phyloP scores from a whole-genome alignment of 1,140 invertebrate species.

The Cydia amplana region DNA sequence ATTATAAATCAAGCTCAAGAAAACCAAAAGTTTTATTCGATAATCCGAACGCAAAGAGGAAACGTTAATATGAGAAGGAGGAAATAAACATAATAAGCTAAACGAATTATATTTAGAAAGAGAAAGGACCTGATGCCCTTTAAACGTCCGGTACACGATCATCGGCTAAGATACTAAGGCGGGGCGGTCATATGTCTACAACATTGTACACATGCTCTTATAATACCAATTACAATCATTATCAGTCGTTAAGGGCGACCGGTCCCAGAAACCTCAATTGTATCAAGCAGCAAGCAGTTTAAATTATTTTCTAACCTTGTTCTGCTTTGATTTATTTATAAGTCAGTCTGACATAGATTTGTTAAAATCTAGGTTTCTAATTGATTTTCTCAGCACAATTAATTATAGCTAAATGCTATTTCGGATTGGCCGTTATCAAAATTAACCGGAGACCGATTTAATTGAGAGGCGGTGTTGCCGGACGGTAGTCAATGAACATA shows the following conservation, averaged over 20 bases:
- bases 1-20: too few relatives aligned
- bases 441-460: neutral
- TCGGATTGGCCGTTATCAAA: neutral
- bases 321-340: slow-evolving; percentile 2
- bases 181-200: slow-evolving; percentile 2
- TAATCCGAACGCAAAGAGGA: neutral
- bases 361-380: neutral
- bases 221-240: slow-evolving; percentile 7
- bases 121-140: slow-evolving; percentile 10
- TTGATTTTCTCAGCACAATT: neutral
- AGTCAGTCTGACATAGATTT: neutral
- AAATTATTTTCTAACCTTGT: slow-evolving; percentile 26
- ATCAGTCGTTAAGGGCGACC: slow-evolving; percentile 41
- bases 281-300: neutral
- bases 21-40: too few relatives aligned
- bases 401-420: neutral
- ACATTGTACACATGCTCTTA: slow-evolving; percentile 7
- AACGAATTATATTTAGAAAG: neutral
- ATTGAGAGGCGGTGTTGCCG: neutral
- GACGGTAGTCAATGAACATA: neutral
- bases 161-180: neutral
- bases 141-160: neutral
- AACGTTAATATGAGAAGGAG: neutral
- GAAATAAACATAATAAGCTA: neutral
- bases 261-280: slow-evolving; percentile 43